Base-by-base conservation (phyloP, 2,113 vertebrate genomes). In the Thalassoma bifasciatum region DNA sequence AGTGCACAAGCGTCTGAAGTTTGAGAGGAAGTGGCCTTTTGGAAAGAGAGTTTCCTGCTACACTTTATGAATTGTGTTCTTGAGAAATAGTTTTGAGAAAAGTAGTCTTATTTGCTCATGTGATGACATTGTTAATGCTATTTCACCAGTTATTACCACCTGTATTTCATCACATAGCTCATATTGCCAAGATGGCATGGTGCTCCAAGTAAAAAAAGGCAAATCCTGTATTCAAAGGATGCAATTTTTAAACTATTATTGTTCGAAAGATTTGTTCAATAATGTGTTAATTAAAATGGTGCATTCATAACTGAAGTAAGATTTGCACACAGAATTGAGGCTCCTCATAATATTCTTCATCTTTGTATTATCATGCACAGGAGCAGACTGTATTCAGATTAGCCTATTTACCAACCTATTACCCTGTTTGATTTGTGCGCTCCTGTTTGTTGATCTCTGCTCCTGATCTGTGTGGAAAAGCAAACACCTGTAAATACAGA, bases 401-500 rank as follows among this genome's bases (percentile, higher is more conserved):
- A 30, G 30, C 30, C 30, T 6, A 19, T n/a, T n/a, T n/a, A n/a
- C n/a, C n/a, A n/a, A n/a, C n/a, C n/a, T n/a, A n/a, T n/a, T n/a
- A n/a, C n/a, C n/a, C 44, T 24, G 0, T 75, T 54, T 81, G 22
- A 62, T 38, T 57, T 72, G 16, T 47, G 9, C 2, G 1, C 5
- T 1, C 22, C 4, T 61, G 21, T 57, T 37, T 78, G 57, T 62
- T 75, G 57, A 53, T 73, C 59, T 53, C 62, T 52, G 8, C n/a
- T 65, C 42, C 47, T 13, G 46, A 49, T 60, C 63, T 59, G 77
- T 67, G 73, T 59, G 51, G 34, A 63, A 69, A 77, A 70, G 66
- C 47, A 64, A 82, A 69, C 10, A 64, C 57, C 36, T 24, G 53
- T 61, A 72, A 84, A 68, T 67, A 72, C 26, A 38, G 54, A 22